phyloP scores from a whole-genome alignment of 35 echinoderm and acorn worm genomes.

The Hemicentrotus pulcherrimus region DNA sequence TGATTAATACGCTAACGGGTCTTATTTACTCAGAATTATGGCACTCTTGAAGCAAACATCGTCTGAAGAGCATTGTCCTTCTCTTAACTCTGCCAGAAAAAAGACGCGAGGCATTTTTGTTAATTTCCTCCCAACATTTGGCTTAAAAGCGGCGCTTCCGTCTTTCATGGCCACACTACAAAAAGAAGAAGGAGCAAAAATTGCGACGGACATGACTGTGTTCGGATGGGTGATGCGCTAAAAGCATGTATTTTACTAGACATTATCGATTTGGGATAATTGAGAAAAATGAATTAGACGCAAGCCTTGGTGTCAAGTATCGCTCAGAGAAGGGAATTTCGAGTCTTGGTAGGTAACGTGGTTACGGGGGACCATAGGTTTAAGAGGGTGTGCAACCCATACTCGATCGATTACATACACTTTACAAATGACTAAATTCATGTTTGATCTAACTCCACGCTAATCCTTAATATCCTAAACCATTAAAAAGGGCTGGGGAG shows the following conservation, averaged over 20 bases:
- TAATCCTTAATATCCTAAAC: too few species aligned
- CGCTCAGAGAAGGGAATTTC: not conserved
- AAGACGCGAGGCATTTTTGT: not conserved
- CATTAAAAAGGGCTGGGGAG: too few species aligned
- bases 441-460: too few species aligned
- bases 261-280: not conserved
- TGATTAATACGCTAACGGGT: not conserved
- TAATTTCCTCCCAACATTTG: not conserved
- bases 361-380: too few species aligned
- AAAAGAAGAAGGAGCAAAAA: too few species aligned
- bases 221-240: not conserved
- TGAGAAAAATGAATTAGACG: not conserved
- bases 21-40: not conserved
- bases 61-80: not conserved
- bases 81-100: not conserved
- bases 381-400: too few species aligned
- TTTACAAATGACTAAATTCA: too few species aligned
- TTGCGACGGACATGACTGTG: not conserved
- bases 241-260: not conserved
- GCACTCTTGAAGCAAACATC: not conserved
- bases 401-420: too few species aligned
- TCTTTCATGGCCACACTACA: not conserved
- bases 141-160: not conserved
- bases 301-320: not conserved
- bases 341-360: too few species aligned